Evolutionary conservation across 1,140 invertebrate species (phyloP).

Genomic region (Atopsyche davidsoni): DNA sequence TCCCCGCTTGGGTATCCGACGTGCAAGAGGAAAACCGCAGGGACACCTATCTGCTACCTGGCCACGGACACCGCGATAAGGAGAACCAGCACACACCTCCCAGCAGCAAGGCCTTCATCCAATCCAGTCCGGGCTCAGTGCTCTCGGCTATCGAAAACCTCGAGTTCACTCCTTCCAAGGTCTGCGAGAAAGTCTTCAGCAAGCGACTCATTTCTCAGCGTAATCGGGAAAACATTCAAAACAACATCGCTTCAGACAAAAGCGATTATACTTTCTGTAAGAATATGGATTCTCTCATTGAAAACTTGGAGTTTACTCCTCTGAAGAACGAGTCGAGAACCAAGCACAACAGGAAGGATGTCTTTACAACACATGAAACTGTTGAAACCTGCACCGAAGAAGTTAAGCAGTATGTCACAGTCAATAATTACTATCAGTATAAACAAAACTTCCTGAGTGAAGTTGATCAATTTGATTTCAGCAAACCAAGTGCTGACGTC

Average conservation of each 20-base stretch:
- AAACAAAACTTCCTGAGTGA: not conserved
- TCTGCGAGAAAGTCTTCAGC: not conserved
- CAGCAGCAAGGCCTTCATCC: not conserved
- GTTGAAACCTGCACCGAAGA: too few relatives aligned
- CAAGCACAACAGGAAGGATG: not conserved
- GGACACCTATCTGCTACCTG: slow-evolving; percentile 14
- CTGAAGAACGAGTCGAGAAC: not conserved
- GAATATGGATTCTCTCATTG: slow-evolving; percentile 11
- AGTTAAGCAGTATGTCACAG: too few relatives aligned
- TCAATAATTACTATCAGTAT: not conserved
- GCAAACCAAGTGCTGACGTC: not conserved
- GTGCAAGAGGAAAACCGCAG: not conserved
- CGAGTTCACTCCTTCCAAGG: slow-evolving; percentile 10
- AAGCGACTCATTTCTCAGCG: too few relatives aligned
- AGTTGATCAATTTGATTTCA: not conserved
- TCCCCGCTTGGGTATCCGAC: not conserved
- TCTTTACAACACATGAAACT: not conserved
- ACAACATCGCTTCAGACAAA: not conserved
- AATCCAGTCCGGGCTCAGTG: not conserved
- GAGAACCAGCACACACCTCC: slow-evolving; percentile 2
- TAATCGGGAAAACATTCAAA: too few relatives aligned
- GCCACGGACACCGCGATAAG: slow-evolving; percentile 6
- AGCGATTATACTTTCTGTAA: not conserved
- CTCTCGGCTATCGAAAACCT: slow-evolving; percentile 25
- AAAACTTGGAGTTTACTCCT: slow-evolving; percentile 21